Evolutionary conservation across 2,888 invertebrate genomes (phyloP).

Genomic region (Dynastes tityus): DNA sequence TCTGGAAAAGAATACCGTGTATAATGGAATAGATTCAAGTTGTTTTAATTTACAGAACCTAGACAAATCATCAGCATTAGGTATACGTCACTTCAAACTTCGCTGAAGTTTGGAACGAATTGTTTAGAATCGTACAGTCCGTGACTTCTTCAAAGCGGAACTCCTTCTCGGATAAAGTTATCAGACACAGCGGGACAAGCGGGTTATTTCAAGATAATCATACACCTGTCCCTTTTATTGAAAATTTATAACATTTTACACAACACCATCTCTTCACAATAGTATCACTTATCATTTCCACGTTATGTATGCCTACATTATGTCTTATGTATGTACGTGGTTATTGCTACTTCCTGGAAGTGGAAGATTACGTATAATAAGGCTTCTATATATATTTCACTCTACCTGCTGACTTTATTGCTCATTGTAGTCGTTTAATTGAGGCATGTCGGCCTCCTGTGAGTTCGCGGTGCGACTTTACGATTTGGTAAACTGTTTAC

Average conservation of each 20-base stretch:
- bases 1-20: no score
- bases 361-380: slow-evolving; percentile 52
- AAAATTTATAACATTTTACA: slow-evolving; percentile 52
- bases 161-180: slow-evolving; percentile 46
- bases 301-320: slow-evolving; percentile 18
- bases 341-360: slow-evolving; percentile 57
- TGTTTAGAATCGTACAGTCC: slow-evolving; percentile 16
- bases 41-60: not conserved
- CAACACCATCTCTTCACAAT: slow-evolving; percentile 48
- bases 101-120: slow-evolving; percentile 19
- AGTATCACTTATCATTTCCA: slow-evolving; percentile 44
- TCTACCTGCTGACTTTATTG: slow-evolving; percentile 50
- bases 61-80: not conserved
- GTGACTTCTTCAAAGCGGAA: slow-evolving; percentile 46
- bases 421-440: slow-evolving; percentile 44
- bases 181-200: slow-evolving; percentile 38
- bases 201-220: slow-evolving; percentile 53
- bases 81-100: not conserved
- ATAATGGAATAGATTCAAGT: not conserved
- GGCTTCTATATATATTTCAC: slow-evolving; percentile 46
- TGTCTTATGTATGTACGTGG: slow-evolving; percentile 28
- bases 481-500: slow-evolving; percentile 36
- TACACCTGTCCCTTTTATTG: slow-evolving; percentile 55
- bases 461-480: slow-evolving; percentile 15
- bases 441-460: slow-evolving; percentile 38